These are phyloP conservation scores for Mactromeris polynyma DNA, from an alignment of 2,888 invertebrate species.

Conservation along the genomic window DNA sequence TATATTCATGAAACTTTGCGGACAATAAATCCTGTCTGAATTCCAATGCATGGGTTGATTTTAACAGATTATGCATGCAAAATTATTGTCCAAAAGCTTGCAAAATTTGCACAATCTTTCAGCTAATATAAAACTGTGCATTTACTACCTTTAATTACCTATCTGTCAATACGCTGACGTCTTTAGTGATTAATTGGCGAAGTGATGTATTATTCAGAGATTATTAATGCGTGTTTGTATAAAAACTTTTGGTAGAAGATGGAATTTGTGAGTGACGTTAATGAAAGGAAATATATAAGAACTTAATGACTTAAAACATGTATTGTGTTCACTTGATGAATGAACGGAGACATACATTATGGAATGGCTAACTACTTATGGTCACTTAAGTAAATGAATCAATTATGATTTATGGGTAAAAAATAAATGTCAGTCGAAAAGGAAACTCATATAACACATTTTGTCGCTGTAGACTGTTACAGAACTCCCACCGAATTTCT, in stretches of 20 bases:
- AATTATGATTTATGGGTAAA: not conserved
- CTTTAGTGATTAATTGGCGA: slow-evolving; percentile 33
- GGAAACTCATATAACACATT: too few relatives aligned
- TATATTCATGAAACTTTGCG: not conserved
- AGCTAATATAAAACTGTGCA: not conserved
- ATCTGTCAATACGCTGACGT: slow-evolving; percentile 29
- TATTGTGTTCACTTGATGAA: slow-evolving; percentile 4
- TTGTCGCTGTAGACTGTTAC: too few relatives aligned
- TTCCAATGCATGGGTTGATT: not conserved
- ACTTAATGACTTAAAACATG: not conserved
- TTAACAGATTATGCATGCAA: not conserved
- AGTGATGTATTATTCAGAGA: slow-evolving; percentile 46
- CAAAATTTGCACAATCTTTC: not conserved
- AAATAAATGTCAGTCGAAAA: not conserved
- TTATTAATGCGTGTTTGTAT: slow-evolving; percentile 19
- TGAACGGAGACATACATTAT: not conserved
- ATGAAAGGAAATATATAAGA: slow-evolving; percentile 7
- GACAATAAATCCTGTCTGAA: not conserved
- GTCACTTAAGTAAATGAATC: slow-evolving; percentile 1
- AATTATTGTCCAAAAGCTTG: not conserved
- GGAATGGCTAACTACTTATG: not conserved
- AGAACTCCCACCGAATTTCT: too few relatives aligned
- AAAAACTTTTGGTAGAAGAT: slow-evolving; percentile 23
- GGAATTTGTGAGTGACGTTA: slow-evolving; percentile 25
- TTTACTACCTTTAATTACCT: slow-evolving; percentile 19